Evolutionary conservation across 2,888 invertebrate genomes (phyloP).

Genomic region (Yponomeuta evonymella): DNA sequence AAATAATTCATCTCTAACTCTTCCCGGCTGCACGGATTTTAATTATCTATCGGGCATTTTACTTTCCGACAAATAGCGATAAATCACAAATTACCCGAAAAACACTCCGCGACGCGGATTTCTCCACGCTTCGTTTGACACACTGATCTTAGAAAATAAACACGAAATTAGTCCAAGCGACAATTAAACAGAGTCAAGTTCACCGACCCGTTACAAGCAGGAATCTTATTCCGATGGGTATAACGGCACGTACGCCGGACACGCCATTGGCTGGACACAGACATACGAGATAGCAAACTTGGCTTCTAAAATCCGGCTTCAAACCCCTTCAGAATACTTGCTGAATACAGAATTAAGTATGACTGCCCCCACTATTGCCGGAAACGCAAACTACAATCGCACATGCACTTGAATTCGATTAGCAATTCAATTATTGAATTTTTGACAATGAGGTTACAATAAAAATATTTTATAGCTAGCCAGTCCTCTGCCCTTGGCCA

Average conservation of each 20-base stretch:
- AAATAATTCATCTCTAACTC: no score
- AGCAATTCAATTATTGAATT: conserved; percentile 11
- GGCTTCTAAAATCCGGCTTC: conserved; percentile 7
- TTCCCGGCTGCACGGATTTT: no score
- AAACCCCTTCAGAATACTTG: neutral
- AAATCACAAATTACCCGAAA: no score
- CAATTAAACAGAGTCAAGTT: conserved; percentile 22
- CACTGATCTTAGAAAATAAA: conserved; percentile 17
- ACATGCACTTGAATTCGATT: neutral
- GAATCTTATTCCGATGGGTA: conserved; percentile 42
- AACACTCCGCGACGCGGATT: no score
- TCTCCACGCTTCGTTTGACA: neutral
- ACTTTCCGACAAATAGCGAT: no score
- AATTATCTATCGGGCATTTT: no score
- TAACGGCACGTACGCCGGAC: conserved; percentile 34
- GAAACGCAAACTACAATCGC: conserved; percentile 21
- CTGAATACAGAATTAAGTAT: neutral
- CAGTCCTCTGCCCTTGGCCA: no score
- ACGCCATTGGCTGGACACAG: conserved; percentile 31
- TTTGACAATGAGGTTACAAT: neutral
- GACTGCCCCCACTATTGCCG: conserved; percentile 16
- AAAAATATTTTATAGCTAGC: no score
- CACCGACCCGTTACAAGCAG: conserved; percentile 44
- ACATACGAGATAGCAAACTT: conserved; percentile 17
- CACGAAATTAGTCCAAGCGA: conserved; percentile 20